A percentile compares a stretch with the other conserved stretches of the same genome.
These are phyloP conservation scores for Heliconius hewitsoni DNA, from an alignment of 1,140 invertebrate species.

Conservation along the genomic window DNA sequence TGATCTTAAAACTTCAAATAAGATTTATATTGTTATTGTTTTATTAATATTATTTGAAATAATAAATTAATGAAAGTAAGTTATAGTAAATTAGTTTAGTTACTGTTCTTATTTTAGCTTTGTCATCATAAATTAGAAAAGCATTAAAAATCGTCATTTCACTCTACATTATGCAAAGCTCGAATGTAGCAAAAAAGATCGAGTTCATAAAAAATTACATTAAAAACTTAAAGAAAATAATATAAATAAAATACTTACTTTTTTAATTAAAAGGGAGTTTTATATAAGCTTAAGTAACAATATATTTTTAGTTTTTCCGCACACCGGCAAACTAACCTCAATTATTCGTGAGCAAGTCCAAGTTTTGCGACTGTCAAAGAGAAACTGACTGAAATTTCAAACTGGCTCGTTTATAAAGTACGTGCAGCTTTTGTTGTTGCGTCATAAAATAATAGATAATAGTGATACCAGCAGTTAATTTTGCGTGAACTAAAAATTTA, in stretches of 20 bases:
- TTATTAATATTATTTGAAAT: no score
- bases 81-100: not conserved
- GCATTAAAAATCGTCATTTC: not conserved
- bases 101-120: not conserved
- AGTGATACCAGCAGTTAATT: not conserved
- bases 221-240: not conserved
- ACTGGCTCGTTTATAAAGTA: not conserved
- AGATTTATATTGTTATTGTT: no score
- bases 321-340: slow-evolving; percentile 43
- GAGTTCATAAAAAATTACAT: no score
- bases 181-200: not conserved
- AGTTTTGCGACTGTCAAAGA: slow-evolving; percentile 29
- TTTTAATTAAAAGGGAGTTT: not conserved
- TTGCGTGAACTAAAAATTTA: not conserved
- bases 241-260: not conserved
- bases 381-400: slow-evolving; percentile 28
- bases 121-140: not conserved
- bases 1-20: no score
- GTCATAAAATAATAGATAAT: not conserved
- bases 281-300: not conserved
- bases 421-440: not conserved
- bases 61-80: not conserved
- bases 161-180: not conserved
- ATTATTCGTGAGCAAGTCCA: slow-evolving; percentile 26
- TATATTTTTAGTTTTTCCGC: not conserved